These are phyloP conservation scores for Sparidentex hasta DNA, from an alignment of 2,797 vertebrate genomes.

Conservation along the genomic window DNA sequence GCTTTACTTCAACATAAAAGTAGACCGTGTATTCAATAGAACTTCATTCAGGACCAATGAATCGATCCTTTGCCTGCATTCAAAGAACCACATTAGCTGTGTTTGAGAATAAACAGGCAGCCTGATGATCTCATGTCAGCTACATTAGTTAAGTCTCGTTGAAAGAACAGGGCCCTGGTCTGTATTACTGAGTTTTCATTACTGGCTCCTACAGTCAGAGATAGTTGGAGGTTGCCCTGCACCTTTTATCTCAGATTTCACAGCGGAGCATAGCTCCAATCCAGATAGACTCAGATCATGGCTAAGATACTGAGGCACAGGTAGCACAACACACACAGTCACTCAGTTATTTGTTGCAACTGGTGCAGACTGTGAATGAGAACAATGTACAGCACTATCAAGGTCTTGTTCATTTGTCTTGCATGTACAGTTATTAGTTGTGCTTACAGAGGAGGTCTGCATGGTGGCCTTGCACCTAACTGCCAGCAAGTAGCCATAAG, in stretches of 20 bases:
- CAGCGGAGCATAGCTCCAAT: constrained; percentile 33
- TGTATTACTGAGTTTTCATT: constrained; percentile 14
- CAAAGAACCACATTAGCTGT: neutral
- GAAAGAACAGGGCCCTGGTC: constrained; percentile 4
- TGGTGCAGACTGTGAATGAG: neutral
- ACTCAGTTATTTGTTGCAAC: constrained; percentile 11
- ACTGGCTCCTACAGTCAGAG: constrained; percentile 14
- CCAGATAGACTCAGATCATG: constrained; percentile 47
- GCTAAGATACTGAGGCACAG: constrained; percentile 24
- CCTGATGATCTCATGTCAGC: neutral
- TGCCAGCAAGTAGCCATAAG: too few relatives aligned
- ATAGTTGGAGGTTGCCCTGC: constrained; percentile 23
- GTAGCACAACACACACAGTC: constrained; percentile 10
- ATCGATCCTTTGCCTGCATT: neutral
- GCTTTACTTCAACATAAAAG: neutral
- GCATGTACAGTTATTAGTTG: too few relatives aligned
- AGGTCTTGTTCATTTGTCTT: neutral
- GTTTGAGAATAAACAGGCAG: neutral
- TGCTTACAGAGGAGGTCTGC: too few relatives aligned
- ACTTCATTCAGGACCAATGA: neutral
- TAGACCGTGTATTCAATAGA: neutral
- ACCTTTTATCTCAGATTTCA: constrained; percentile 59
- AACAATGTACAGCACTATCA: constrained; percentile 12
- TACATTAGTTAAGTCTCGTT: neutral
- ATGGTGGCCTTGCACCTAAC: too few relatives aligned